Conservation (phyloP, 1,140 invertebrate species). For the Drosophila kepulauana region DNA sequence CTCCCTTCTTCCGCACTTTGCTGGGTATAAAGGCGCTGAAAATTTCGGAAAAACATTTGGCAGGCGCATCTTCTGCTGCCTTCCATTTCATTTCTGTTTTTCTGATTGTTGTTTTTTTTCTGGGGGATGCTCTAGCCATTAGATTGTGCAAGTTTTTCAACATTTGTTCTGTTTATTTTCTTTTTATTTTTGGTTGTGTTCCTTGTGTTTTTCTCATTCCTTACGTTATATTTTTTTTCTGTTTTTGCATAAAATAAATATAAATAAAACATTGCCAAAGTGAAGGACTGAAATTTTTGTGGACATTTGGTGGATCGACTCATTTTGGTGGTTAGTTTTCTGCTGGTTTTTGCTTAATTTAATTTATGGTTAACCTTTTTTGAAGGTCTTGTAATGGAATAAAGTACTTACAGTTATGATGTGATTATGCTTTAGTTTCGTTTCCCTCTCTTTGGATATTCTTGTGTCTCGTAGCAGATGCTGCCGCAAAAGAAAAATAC, state of each 20-base stretch:
- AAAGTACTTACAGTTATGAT: constrained; percentile 70
- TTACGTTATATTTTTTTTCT: constrained; percentile 35
- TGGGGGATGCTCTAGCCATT: constrained; percentile 45
- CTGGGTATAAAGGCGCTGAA: constrained; percentile 41
- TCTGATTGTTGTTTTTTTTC: neutral
- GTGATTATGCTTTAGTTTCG: constrained; percentile 53
- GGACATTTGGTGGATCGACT: constrained; percentile 39
- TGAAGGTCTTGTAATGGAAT: constrained; percentile 58
- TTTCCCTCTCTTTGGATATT: neutral
- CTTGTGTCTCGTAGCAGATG: neutral
- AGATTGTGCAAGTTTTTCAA: constrained; percentile 69
- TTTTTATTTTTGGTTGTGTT: constrained; percentile 1
- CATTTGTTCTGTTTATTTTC: constrained; percentile 45
- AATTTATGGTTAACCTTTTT: constrained; percentile 74
- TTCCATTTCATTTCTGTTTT: constrained; percentile 14
- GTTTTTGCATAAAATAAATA: constrained; percentile 77
- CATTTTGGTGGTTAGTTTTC: constrained; percentile 31
- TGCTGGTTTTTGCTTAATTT: constrained; percentile 65
- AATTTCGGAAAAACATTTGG: constrained; percentile 52
- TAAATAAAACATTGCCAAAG: constrained; percentile 62
- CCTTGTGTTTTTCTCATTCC: constrained; percentile 8
- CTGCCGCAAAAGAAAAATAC: neutral
- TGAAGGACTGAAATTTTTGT: constrained; percentile 50
- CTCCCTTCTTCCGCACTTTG: neutral
- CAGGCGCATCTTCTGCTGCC: constrained; percentile 46